A percentile compares a stretch with the other conserved stretches of the same genome.
Conservation (phyloP, 2,888 invertebrate genomes). For the Cryptocephalus primarius region DNA sequence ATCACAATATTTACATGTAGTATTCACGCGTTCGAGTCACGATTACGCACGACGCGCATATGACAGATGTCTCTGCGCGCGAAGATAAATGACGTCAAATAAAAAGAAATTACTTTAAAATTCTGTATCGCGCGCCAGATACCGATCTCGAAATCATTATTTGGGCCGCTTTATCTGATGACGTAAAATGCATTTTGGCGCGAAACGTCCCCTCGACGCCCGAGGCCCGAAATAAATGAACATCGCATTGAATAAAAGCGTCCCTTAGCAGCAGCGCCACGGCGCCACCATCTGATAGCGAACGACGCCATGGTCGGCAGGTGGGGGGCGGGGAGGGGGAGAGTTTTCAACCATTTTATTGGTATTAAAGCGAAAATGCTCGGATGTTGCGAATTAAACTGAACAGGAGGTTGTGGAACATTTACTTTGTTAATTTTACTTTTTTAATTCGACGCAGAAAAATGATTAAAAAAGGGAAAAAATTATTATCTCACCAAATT, state of each 20-base stretch:
- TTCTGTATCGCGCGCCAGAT: slow-evolving; percentile 22
- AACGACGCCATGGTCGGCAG: too few species aligned
- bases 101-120: slow-evolving; percentile 26
- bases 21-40: slow-evolving; percentile 5
- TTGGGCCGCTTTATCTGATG: slow-evolving; percentile 19
- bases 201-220: slow-evolving; percentile 12
- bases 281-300: slow-evolving; percentile 21
- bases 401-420: too few species aligned
- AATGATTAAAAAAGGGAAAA: too few species aligned
- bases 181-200: slow-evolving; percentile 19
- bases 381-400: too few species aligned
- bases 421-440: too few species aligned
- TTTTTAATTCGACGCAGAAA: too few species aligned
- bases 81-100: slow-evolving; percentile 9
- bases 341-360: too few species aligned
- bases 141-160: slow-evolving; percentile 22
- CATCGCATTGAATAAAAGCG: slow-evolving; percentile 28
- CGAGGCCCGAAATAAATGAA: slow-evolving; percentile 25
- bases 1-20: slow-evolving; percentile 4
- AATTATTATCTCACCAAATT: too few species aligned
- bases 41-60: slow-evolving; percentile 6
- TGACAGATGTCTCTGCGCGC: slow-evolving; percentile 11
- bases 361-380: too few species aligned
- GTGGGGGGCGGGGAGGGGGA: too few species aligned
- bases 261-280: slow-evolving; percentile 25